Base-by-base conservation (phyloP, 2,888 invertebrate species). In the Pteria penguin region DNA sequence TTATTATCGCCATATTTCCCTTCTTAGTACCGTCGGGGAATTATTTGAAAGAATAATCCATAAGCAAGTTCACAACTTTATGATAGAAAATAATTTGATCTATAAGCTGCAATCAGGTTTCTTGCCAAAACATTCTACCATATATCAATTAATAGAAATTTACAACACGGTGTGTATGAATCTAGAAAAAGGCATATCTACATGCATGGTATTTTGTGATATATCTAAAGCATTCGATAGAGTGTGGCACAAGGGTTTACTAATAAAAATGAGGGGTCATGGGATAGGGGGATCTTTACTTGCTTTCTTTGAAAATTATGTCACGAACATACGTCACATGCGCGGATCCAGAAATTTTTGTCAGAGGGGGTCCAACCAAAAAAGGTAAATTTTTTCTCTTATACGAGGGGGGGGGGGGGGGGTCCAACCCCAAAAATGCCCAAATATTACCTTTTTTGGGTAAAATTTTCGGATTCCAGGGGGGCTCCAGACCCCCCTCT, bases 141-240 rank as follows among this genome's bases (percentile, higher is more conserved):
- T 76, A 4, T 66, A 72, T 45, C 75, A 80, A 70, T 22, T 78
- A 18, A 14, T 75, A 11, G 76, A 81, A 29, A 70, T 76, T 4
- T 77, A 79, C 63, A 32, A 81, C 26, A 69, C 70, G n/a, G 73
- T 77, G 4, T 68, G 67, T 55, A 33, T 61, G 36, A 36, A 72
- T 2, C 55, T 75, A 45, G 76, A 72, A 54, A 63, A 72, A n/a
- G 61, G 60, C 24, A 24, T 62, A 32, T n/a, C 29, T 29, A 61
- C 72, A 27, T 73, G 79, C 70, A 60, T 77, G n/a, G 73, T 81
- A 33, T 81, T 77, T 58, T 77, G 72, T 79, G 73, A 78, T 65
- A 68, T 76, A 31, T 74, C 76, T 18, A 79, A 76, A 66, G 78
- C 79, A 1, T 79, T 79, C 63, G 82, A 79, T 65, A 45, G 77